Base-by-base conservation (phyloP, 2,113 vertebrate genomes). In the Xenopus borealis region DNA sequence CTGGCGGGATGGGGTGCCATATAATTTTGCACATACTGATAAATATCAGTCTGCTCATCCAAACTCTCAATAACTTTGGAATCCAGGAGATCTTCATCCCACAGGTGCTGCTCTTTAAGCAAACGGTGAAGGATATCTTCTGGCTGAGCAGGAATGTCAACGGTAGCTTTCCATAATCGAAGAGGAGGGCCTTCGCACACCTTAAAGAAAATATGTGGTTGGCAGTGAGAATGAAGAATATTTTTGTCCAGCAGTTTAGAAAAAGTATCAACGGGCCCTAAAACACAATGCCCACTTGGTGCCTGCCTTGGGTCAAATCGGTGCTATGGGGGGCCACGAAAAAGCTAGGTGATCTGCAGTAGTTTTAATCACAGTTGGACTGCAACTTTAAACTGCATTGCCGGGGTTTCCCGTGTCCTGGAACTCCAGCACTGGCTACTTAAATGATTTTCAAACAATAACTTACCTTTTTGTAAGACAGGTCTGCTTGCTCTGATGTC, bases 31-130 rank as follows among this genome's bases (percentile, higher is more conserved):
- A 93, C 86, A 50, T 89, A 93, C 17, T 93, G 92, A 67, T 93
- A 93, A 76, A 93, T 85, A 57, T 93, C 92, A 0, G 91, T 93
- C 75, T 93, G 91, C 78, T 90, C 93, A 72, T 93, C 91, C 81
- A 93, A 86, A 53, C 82, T 85, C 76, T 93, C 90, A 0, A 92
- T 88, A 66, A 93, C 89, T 89, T 91, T 93, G 0, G 90, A 89
- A 66, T 92, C 91, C 76, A 93, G 79, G 57, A 93, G 84, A 81
- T 93, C 92, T 30, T 90, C 87, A 52, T 93, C 91, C 92, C 92
- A 93, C 62, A 93, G 86, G 62, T 93, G 89, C 59, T 90, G 92
- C 45, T 93, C 91, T 78, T 89, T 92, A 7, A 93, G 85, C 2
- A 93, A 82, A 20, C 91, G 91, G 77, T 88, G 91, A 73, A 93